Conservation (phyloP, 2,888 invertebrate genomes). For the Drosophila quasianomalipes region DNA sequence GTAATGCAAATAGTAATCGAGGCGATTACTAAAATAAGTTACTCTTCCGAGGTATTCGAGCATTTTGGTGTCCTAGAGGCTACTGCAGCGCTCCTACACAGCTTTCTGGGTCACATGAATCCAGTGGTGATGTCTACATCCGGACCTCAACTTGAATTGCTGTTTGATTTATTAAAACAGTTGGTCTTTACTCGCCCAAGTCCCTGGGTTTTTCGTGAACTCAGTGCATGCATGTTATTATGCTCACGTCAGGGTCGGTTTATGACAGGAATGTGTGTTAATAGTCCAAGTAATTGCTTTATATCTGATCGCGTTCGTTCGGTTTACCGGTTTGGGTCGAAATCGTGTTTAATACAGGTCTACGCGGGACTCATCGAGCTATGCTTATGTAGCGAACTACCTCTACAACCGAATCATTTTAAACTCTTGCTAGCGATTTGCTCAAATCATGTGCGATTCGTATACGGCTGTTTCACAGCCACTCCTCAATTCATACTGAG, state of each 20-base stretch:
- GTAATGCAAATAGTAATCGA: slow-evolving; percentile 78
- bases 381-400: slow-evolving; percentile 71
- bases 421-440: slow-evolving; percentile 74
- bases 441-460: slow-evolving; percentile 79
- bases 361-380: slow-evolving; percentile 81
- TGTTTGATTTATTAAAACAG: slow-evolving; percentile 79
- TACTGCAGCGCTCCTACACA: slow-evolving; percentile 67
- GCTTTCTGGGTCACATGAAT: slow-evolving; percentile 45
- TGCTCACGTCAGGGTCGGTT: slow-evolving; percentile 48
- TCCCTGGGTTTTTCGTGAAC: slow-evolving; percentile 77
- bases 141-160: slow-evolving; percentile 45
- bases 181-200: slow-evolving; percentile 81
- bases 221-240: slow-evolving; percentile 71
- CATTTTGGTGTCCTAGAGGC: slow-evolving; percentile 82
- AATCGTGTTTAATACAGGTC: slow-evolving; percentile 82
- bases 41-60: slow-evolving; percentile 77
- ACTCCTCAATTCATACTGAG: slow-evolving; percentile 79
- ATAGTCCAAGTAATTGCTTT: slow-evolving; percentile 68
- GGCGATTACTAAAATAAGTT: slow-evolving; percentile 78
- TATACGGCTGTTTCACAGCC: slow-evolving; percentile 74
- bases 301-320: slow-evolving; percentile 76
- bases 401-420: slow-evolving; percentile 66
- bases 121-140: background rate
- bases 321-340: slow-evolving; percentile 76
- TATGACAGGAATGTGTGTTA: slow-evolving; percentile 66